Percentiles rank a stretch among this genome's conserved stretches.
Evolutionary conservation across 2,888 invertebrate species (phyloP).

Genomic region (Troides aeacus): DNA sequence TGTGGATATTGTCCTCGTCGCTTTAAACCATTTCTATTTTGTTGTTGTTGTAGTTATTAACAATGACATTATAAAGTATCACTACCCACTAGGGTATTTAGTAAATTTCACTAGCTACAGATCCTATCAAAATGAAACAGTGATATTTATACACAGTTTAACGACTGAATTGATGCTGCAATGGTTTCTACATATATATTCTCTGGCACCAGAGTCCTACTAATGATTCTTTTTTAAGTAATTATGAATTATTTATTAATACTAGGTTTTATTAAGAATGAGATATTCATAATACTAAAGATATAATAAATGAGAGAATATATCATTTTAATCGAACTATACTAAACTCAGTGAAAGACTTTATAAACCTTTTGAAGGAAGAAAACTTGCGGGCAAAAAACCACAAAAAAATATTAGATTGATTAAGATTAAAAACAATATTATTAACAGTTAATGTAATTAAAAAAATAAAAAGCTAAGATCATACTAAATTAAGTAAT

Average conservation of each 20-base stretch:
- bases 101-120: no score
- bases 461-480: not conserved
- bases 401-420: not conserved
- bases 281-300: not conserved
- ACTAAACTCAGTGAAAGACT: not conserved
- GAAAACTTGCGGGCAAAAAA: not conserved
- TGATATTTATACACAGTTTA: no score
- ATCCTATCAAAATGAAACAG: no score
- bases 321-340: not conserved
- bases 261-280: not conserved
- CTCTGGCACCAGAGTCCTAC: no score
- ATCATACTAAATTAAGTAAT: slow-evolving; percentile 2
- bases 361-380: not conserved
- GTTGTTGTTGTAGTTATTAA: no score
- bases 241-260: not conserved
- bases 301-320: not conserved
- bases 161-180: no score
- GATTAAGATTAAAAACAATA: not conserved
- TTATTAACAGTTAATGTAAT: not conserved
- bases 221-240: no score
- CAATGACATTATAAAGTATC: no score
- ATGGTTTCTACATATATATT: no score
- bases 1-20: no score
- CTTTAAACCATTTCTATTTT: no score
- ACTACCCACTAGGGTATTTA: no score